Evolutionary conservation across 2,797 vertebrate species (phyloP).

Genomic region (Gymnothorax reevesii): DNA sequence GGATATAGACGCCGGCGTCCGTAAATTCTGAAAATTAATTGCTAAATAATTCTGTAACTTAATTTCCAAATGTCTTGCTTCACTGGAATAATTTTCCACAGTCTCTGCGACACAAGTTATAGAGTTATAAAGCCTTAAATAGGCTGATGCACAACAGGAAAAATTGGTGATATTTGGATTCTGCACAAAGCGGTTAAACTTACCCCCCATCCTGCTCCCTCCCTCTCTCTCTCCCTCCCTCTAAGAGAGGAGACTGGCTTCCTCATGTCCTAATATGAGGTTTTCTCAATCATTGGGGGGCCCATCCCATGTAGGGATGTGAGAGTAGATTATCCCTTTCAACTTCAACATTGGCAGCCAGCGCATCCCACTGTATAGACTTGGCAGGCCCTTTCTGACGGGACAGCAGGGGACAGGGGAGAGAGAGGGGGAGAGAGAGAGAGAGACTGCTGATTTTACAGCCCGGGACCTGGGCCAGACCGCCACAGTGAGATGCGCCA

Average conservation of each 20-base stretch:
- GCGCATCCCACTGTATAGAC: neutral
- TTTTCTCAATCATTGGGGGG: slow-evolving; percentile 55
- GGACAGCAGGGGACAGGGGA: neutral
- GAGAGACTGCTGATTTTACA: slow-evolving; percentile 1
- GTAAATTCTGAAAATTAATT: too few relatives aligned
- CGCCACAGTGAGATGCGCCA: slow-evolving; percentile 2
- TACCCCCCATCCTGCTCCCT: too few relatives aligned
- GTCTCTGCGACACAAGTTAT: too few relatives aligned
- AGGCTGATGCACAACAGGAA: too few relatives aligned
- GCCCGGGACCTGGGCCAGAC: neutral
- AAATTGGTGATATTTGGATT: too few relatives aligned
- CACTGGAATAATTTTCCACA: too few relatives aligned
- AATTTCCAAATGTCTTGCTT: too few relatives aligned
- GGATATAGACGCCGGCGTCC: too few relatives aligned
- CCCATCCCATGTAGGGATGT: slow-evolving; percentile 55
- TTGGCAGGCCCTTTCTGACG: neutral
- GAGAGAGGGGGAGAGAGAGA: neutral
- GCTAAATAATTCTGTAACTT: too few relatives aligned
- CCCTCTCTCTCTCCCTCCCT: slow-evolving; percentile 44
- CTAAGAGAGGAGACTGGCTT: slow-evolving; percentile 50
- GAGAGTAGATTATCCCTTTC: slow-evolving; percentile 26
- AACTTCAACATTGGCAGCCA: neutral
- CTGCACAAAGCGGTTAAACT: too few relatives aligned
- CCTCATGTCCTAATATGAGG: slow-evolving; percentile 53
- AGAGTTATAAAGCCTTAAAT: too few relatives aligned